A percentile compares a stretch with the other conserved stretches of the same genome.
phyloP scores from a whole-genome alignment of 2,113 vertebrate species.

The Podarcis raffonei region DNA sequence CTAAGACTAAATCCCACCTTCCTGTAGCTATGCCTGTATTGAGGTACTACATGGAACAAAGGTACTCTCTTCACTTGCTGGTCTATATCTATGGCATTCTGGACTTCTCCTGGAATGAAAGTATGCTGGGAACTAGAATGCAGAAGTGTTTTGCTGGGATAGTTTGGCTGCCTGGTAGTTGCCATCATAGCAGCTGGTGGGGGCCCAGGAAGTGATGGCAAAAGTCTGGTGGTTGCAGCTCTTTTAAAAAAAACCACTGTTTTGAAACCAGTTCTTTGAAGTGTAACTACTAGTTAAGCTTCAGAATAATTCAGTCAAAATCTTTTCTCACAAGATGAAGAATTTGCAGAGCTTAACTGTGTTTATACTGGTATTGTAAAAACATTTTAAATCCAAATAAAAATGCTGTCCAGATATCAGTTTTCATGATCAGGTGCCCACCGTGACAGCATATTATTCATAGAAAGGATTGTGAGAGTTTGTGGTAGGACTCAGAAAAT shows the following conservation, averaged over 20 bases:
- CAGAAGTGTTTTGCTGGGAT: no score
- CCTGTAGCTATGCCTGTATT: no score
- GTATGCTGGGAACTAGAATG: no score
- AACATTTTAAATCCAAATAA: slow-evolving; percentile 74
- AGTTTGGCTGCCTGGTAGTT: no score
- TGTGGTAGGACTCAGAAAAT: slow-evolving; percentile 65
- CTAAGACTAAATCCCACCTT: no score
- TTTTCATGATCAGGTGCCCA: slow-evolving; percentile 67
- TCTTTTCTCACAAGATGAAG: slow-evolving; percentile 57
- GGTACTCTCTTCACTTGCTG: no score
- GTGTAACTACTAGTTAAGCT: slow-evolving; percentile 51
- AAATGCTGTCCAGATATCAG: slow-evolving; percentile 66
- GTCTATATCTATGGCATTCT: no score
- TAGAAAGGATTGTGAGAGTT: slow-evolving; percentile 58
- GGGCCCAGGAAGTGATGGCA: no score
- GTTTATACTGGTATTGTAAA: slow-evolving; percentile 67
- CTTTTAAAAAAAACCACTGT: not conserved
- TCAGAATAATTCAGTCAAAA: slow-evolving; percentile 48
- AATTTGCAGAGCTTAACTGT: slow-evolving; percentile 56
- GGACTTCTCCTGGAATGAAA: no score
- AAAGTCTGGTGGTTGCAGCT: no score
- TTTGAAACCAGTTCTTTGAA: slow-evolving; percentile 41
- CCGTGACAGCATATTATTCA: slow-evolving; percentile 62
- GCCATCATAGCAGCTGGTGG: no score
- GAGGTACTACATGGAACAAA: no score